Conservation (phyloP, 1,140 invertebrate genomes). For the Plutomurus gul region DNA sequence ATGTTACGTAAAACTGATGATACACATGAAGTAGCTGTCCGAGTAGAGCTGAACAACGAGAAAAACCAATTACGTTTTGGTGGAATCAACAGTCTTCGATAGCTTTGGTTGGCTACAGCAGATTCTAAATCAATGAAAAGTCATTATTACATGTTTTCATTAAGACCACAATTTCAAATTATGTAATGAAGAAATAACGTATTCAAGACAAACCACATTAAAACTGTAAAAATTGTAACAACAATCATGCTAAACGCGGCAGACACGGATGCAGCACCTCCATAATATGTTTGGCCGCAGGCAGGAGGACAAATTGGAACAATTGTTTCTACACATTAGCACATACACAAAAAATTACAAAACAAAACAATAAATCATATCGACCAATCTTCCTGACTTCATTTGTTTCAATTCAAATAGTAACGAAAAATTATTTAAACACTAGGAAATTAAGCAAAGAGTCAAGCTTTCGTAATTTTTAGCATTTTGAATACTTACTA, state of each 20-base stretch:
- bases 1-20: not conserved
- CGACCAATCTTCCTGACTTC: not conserved
- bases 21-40: not conserved
- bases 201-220: slow-evolving; percentile 51
- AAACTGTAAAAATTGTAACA: slow-evolving; percentile 58
- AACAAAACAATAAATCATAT: not conserved
- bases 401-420: too few species aligned
- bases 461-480: too few species aligned
- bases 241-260: slow-evolving; percentile 57
- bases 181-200: too few species aligned
- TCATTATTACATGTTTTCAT: not conserved
- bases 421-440: too few species aligned
- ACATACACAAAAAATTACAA: not conserved
- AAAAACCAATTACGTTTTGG: slow-evolving; percentile 49
- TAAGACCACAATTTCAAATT: too few species aligned
- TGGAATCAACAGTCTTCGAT: slow-evolving; percentile 34
- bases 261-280: slow-evolving; percentile 63
- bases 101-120: slow-evolving; percentile 33
- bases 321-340: slow-evolving; percentile 71
- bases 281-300: slow-evolving; percentile 71
- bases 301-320: slow-evolving; percentile 91
- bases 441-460: too few species aligned
- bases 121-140: slow-evolving; percentile 33
- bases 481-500: too few species aligned
- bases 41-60: not conserved